Evolutionary conservation across 2,888 invertebrate genomes (phyloP), one percentile per base, ranked within the genome.

Genomic region (Branchipolynoe longqiensis): DNA sequence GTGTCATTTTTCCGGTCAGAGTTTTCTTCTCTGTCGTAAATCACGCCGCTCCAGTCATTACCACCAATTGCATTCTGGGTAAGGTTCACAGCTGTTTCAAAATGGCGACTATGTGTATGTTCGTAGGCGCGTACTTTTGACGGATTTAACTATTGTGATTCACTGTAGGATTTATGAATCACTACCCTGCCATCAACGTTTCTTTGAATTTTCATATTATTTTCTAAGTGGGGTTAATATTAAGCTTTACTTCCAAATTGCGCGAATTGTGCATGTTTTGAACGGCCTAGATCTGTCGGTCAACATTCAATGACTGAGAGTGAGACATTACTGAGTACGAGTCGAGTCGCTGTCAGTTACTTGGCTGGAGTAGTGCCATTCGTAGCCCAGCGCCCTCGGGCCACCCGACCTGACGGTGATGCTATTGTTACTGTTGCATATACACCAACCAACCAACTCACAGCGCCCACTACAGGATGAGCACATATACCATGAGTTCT

Each of bases 81-180:
- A 62, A 56, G 31, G 83, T 54, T 64, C 62, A 85, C 85, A 85
- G 85, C 85, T 85, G 85, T 82, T 85, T 78, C 82, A 85, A 85
- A 78, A 85, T 85, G 85, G 85, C 85, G 85, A 48, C 78, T 40
- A 78, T 38, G 84, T 84, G 84, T n/a, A 78, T 22, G 31, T 56
- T 33, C 33, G 36, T 25, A 3, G 58, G 33, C 41, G 41, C 48
- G 69, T 31, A 31, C 12, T 38, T 18, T 25, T 18, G 36, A 6
- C n/a, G 41, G n/a, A 41, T 33, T 28, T 48, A 28, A 31, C 18
- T 28, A 18, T 54, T 48, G 18, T 41, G 4, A 48, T 56, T 25
- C 14, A 14, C 18, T 73, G 38, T 4, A 36, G 69, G 38, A n/a
- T 36, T 38, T 69, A 69, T 41, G 36, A 54, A 64, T 31, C 25